Conservation (phyloP, 1,140 invertebrate species). For the Thereuonema tuberculata region DNA sequence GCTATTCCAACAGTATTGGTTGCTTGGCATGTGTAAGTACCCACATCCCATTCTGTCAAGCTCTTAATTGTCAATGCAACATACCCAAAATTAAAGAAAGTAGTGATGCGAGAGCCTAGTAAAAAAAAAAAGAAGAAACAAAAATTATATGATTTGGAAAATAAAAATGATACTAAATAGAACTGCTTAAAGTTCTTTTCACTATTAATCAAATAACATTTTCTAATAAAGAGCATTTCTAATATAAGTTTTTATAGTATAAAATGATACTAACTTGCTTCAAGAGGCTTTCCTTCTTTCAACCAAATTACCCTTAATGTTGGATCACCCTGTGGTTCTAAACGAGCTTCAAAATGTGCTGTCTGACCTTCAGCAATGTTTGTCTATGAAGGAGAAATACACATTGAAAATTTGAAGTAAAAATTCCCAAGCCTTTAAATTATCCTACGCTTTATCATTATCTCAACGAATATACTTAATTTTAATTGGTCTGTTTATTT, state of each 20-base stretch:
- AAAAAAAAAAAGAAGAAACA: conserved; percentile 16
- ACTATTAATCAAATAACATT: background rate
- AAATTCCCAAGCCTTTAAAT: background rate
- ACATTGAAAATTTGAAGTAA: background rate
- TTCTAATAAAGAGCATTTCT: background rate
- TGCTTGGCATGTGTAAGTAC: conserved; percentile 78
- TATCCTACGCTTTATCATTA: background rate
- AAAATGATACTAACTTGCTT: conserved; percentile 50
- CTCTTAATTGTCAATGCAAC: conserved; percentile 92
- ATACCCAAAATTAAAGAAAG: conserved; percentile 92
- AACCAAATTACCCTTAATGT: conserved; percentile 88
- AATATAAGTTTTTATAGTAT: conserved; percentile 1
- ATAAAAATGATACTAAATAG: conserved; percentile 10
- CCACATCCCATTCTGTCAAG: conserved; percentile 76
- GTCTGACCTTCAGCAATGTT: conserved; percentile 79
- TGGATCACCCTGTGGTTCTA: conserved; percentile 85
- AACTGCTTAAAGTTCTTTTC: conserved; percentile 2
- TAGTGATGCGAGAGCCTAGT: conserved; percentile 70
- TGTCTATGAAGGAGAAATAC: conserved; percentile 5
- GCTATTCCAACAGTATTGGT: conserved; percentile 78
- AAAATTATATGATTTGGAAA: conserved; percentile 10
- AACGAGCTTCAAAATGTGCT: conserved; percentile 86
- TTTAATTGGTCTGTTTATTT: no score
- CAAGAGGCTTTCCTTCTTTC: conserved; percentile 77
- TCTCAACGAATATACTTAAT: no score